Percentiles rank a stretch among this genome's conserved stretches.
phyloP scores from a whole-genome alignment of 1,140 invertebrate genomes.

The Trichoplusia ni region DNA sequence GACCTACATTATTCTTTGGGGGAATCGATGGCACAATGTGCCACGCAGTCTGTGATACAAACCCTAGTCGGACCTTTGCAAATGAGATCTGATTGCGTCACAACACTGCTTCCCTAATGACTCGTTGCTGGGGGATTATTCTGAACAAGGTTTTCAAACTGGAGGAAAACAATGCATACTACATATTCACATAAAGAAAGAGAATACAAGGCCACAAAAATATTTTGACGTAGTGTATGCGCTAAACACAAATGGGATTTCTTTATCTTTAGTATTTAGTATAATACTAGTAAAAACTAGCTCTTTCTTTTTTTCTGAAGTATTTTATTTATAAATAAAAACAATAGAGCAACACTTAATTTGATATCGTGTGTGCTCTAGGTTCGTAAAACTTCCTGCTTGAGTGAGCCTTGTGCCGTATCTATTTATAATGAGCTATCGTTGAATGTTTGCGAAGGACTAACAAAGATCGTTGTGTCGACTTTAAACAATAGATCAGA shows the following conservation, averaged over 20 bases:
- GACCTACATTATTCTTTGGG: slow-evolving; percentile 3
- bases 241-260: neutral
- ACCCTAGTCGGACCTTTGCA: neutral
- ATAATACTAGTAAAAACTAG: too few species aligned
- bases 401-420: slow-evolving; percentile 7
- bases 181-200: neutral
- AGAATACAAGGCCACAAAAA: neutral
- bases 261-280: too few species aligned
- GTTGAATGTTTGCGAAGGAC: neutral
- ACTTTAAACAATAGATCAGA: too few species aligned
- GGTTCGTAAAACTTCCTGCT: neutral
- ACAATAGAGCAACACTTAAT: neutral
- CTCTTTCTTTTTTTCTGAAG: too few species aligned
- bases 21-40: slow-evolving; percentile 6
- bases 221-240: neutral
- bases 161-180: neutral
- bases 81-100: neutral
- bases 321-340: neutral
- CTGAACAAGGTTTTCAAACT: too few species aligned
- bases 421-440: slow-evolving; percentile 18
- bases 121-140: neutral
- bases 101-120: neutral
- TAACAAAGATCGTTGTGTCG: neutral
- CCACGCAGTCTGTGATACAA: slow-evolving; percentile 6
- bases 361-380: neutral